Evolutionary conservation across 92 coral and sea anemone genomes (phyloP), one percentile per base, ranked within the genome.

Genomic region (Galaxea fascicularis): DNA sequence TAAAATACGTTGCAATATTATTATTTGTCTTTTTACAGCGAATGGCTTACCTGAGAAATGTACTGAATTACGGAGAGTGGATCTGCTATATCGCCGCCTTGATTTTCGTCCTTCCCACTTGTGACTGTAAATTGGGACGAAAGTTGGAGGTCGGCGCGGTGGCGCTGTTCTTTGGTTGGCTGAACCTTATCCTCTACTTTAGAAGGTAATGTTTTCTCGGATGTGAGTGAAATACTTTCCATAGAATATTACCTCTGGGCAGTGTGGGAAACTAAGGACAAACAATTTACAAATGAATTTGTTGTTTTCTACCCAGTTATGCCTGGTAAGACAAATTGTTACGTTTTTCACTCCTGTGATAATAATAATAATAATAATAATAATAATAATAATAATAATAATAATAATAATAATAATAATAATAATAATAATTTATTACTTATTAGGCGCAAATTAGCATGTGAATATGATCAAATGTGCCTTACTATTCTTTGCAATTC

Each of bases 101-200:
- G 4, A 22, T 85, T 2, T 91, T 84, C 70, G 18, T 83, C 28
- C 15, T 91, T 22, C 97, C 94, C 0, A 31, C 90, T 0, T 82
- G 93, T 71, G 93, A 85, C 68, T 93, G 97, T 53, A 91, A 89
- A 76, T 47, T 75, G 39, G 92, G 95, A 0, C 46, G 29, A 17
- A 90, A 91, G 66, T 87, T 72, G 21, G 85, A 90, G 29, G 87
- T 76, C 4, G 94, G 92, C 5, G 91, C 97, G 10, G 57, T 88
- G 20, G 84, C 89, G 8, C 18, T 93, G 69, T 88, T 93, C 89
- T 82, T 88, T 73, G 89, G 87, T 9, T 93, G 97, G 97, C 78
- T 93, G 81, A 93, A 88, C 75, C 71, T 93, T 14, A 89, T 93
- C 14, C 77, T 91, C 60, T 91, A 88, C 78, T 81, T 93, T 45